Evolutionary conservation across 2,888 invertebrate species (phyloP), one percentile per base, ranked within the genome.

Genomic region (Shargacucullia verbasci): DNA sequence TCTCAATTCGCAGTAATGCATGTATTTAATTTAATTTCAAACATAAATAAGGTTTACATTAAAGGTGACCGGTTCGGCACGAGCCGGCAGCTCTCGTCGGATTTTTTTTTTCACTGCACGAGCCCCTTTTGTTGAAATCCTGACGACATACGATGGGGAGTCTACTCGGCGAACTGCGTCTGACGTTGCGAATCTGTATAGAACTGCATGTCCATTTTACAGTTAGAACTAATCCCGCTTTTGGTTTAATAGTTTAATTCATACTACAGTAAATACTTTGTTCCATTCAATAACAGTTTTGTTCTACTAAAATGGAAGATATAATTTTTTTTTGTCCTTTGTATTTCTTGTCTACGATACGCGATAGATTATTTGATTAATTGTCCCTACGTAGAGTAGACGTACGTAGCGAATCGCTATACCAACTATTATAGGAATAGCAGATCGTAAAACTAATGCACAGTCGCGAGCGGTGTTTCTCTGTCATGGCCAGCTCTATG

Each of bases 351-450:
- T 34, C 6, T 20, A 20, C 20, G 20, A 45, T 48, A 25, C 12
- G 29, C 10, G 39, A 38, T 35, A 27, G 13, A 37, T 35, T 39
- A 15, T 57, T 48, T 34, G 40, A 52, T 49, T 0, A 57, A 55
- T 52, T 46, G 25, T 33, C 38, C 38, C 48, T 7, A 53, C 49
- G 49, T 59, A 10, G 57, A 43, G 31, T 46, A 49, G 46, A 53
- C 39, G 47, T 48, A 59, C 37, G 29, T 29, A 29, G 29, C 29
- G 29, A 1, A 9, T 9, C 29, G 44, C 56, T 73, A 61, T 68
- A 73, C 73, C 73, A 69, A 43, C 56, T 54, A 45, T 37, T n/a
- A 57, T 69, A 58, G 69, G 69, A 69, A 69, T 73, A 70, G 70
- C 58, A 63, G 70, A 53, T 70, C 74, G 64, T 73, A 55, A 70